A percentile compares a stretch with the other conserved stretches of the same genome.
Evolutionary conservation across 2,797 vertebrate genomes (phyloP).

Genomic region (Pampus argenteus): DNA sequence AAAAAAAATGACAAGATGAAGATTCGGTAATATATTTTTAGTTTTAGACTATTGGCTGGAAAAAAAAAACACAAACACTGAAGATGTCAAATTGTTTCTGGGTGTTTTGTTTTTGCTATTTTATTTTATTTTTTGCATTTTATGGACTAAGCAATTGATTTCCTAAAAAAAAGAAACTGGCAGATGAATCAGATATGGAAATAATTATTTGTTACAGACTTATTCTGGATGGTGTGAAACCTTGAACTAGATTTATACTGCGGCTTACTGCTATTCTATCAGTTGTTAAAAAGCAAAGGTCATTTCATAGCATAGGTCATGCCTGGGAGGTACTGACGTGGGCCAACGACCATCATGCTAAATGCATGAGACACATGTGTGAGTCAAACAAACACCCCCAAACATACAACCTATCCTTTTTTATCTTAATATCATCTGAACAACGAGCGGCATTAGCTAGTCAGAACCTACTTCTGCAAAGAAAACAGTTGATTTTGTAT

Average conservation of each 20-base stretch:
- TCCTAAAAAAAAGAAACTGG: too few relatives aligned
- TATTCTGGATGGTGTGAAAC: not conserved
- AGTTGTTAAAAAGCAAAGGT: not conserved
- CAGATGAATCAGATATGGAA: too few relatives aligned
- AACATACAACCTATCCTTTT: not conserved
- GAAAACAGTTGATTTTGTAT: conserved; percentile 53
- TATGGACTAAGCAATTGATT: too few relatives aligned
- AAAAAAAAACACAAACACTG: too few relatives aligned
- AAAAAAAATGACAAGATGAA: too few relatives aligned
- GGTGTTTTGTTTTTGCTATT: too few relatives aligned
- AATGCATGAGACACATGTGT: conserved; percentile 20
- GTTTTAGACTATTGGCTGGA: too few relatives aligned
- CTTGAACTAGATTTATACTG: not conserved
- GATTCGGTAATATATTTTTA: too few relatives aligned
- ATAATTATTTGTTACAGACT: too few relatives aligned
- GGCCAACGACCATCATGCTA: not conserved
- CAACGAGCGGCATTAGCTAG: conserved; percentile 34
- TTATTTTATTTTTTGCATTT: too few relatives aligned
- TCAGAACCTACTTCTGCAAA: conserved; percentile 36
- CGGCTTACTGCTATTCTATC: not conserved
- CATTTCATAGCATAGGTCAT: not conserved
- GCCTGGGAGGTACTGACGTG: not conserved
- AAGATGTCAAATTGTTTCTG: too few relatives aligned
- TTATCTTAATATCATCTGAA: conserved; percentile 24
- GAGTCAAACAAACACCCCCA: conserved; percentile 18